These are phyloP conservation scores for Drosophila limbata DNA, from an alignment of 2,888 invertebrate species.

Conservation along the genomic window DNA sequence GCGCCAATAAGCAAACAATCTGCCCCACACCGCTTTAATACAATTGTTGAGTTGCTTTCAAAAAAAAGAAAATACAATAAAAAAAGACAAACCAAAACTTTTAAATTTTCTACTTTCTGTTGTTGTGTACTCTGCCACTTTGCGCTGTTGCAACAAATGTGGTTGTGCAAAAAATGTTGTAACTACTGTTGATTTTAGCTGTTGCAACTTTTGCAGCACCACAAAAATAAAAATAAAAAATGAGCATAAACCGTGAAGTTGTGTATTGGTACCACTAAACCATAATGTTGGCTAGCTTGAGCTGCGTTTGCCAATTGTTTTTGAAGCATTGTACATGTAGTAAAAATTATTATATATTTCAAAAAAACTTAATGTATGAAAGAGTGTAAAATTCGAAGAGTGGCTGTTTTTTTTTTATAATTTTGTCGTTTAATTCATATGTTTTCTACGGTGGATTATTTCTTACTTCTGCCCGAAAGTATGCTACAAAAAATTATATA, in stretches of 20 bases:
- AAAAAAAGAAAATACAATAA: slow-evolving; percentile 17
- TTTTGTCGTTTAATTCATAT: not conserved
- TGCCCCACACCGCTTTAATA: slow-evolving; percentile 23
- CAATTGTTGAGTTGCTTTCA: slow-evolving; percentile 21
- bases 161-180: slow-evolving; percentile 20
- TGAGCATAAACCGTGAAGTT: slow-evolving; percentile 17
- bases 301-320: slow-evolving; percentile 20
- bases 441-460: not conserved
- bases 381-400: not conserved
- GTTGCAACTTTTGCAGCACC: slow-evolving; percentile 39
- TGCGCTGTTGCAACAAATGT: slow-evolving; percentile 35
- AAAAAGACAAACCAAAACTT: slow-evolving; percentile 22
- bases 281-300: slow-evolving; percentile 6
- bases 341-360: not conserved
- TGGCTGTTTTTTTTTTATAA: not conserved
- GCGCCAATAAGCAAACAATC: slow-evolving; percentile 9
- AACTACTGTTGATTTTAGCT: slow-evolving; percentile 45
- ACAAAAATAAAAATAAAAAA: slow-evolving; percentile 40
- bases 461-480: not conserved
- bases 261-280: slow-evolving; percentile 12
- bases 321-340: not conserved
- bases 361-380: not conserved
- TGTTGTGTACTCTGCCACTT: slow-evolving; percentile 36
- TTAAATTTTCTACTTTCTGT: slow-evolving; percentile 18
- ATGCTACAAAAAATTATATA: not conserved